Evolutionary conservation across 2,888 invertebrate species (phyloP).

Genomic region (Invenusta paracnida): DNA sequence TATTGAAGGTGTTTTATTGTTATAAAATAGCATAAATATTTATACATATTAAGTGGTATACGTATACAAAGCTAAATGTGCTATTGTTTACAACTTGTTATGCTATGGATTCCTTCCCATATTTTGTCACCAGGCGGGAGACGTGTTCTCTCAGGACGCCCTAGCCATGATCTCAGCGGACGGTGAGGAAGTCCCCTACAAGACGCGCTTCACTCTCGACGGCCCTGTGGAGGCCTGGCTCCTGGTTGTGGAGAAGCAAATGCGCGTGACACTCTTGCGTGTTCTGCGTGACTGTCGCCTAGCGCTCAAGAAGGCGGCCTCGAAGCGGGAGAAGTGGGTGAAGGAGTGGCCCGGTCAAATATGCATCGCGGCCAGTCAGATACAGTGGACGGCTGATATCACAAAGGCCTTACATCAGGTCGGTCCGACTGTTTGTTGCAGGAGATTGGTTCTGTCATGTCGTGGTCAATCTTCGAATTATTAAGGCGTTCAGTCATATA

Average conservation of each 20-base stretch:
- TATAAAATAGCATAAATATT: no score
- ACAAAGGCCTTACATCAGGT: conserved; percentile 67
- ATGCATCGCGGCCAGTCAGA: conserved; percentile 80
- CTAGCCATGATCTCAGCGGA: conserved; percentile 77
- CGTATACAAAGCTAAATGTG: no score
- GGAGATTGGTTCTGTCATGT: not conserved
- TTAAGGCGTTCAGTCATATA: no score
- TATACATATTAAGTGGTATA: no score
- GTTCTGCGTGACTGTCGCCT: conserved; percentile 66
- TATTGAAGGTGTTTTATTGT: no score
- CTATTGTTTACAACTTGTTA: no score
- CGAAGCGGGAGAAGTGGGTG: conserved; percentile 78
- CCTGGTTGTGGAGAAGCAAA: conserved; percentile 65
- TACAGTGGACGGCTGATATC: conserved; percentile 84
- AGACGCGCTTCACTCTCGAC: conserved; percentile 68
- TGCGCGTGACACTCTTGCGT: conserved; percentile 62
- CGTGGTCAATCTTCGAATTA: not conserved
- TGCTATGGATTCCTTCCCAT: no score
- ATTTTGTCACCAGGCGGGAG: no score
- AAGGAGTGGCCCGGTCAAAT: conserved; percentile 76
- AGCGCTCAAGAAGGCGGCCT: conserved; percentile 71
- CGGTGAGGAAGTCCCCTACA: conserved; percentile 76
- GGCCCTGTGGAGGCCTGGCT: conserved; percentile 80
- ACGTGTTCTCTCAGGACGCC: conserved; percentile 50
- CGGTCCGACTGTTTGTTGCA: no score